Percentiles rank a stretch among this genome's conserved stretches.
phyloP scores from a whole-genome alignment of 92 coral and sea anemone species.

The Parazoanthus swiftii region DNA sequence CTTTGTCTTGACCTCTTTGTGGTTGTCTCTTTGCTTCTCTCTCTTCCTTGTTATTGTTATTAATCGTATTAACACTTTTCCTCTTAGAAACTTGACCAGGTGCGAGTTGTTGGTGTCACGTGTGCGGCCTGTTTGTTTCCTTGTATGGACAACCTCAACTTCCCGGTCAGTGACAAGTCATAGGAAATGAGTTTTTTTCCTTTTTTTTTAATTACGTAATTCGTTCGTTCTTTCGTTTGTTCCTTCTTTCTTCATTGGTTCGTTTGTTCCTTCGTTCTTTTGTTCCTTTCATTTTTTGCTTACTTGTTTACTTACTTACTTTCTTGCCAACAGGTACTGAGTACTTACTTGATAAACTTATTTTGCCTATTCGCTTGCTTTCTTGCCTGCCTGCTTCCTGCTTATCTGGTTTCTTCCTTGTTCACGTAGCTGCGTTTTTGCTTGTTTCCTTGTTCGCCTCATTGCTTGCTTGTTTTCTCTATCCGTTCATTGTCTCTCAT shows the following conservation, averaged over 20 bases:
- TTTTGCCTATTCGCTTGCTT: background rate
- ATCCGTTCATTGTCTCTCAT: too few species aligned
- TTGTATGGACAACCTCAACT: constrained; percentile 78
- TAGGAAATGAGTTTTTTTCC: background rate
- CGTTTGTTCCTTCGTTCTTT: background rate
- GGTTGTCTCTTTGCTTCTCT: too few species aligned
- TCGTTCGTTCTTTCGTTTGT: background rate
- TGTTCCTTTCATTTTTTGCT: background rate
- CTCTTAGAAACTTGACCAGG: constrained; percentile 68
- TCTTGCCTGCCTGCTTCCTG: background rate
- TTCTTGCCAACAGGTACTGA: too few species aligned
- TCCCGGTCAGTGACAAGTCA: constrained; percentile 64
- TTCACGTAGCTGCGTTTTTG: background rate
- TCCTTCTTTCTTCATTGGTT: background rate
- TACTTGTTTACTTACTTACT: background rate
- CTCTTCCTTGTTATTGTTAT: background rate
- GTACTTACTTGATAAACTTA: too few species aligned
- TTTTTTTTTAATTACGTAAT: too few species aligned
- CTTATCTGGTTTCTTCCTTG: background rate
- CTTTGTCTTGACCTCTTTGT: too few species aligned
- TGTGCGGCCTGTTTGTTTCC: constrained; percentile 97
- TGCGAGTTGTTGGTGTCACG: constrained; percentile 93
- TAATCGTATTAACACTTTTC: background rate
- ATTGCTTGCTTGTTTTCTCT: too few species aligned
- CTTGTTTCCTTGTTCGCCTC: background rate